Evolutionary conservation across 2,888 invertebrate species (phyloP), one percentile per base, ranked within the genome.

Genomic region (Lepidochrysops patricia): DNA sequence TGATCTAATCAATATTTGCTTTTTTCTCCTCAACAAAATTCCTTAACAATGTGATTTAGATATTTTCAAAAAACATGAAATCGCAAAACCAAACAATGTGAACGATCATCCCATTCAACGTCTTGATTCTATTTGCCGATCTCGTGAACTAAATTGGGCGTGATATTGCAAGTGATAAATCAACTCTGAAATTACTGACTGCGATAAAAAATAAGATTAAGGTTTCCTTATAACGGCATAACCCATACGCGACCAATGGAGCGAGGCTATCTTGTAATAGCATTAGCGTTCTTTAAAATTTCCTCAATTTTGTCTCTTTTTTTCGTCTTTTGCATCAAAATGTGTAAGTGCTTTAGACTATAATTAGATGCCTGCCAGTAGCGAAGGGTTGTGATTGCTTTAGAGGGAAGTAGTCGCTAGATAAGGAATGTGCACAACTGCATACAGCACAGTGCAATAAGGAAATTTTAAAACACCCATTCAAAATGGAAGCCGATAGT

Each of bases 101-200:
- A 35, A 57, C 15, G 34, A 57, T 25, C n/a, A n/a, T 34, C 26
- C 27, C 7, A 32, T 48, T 26, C 7, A 26, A 52, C 26, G 13
- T 15, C 13, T 26, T 7, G 52, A 52, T 52, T 52, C 52, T 52
- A 52, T 52, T 52, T 52, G 27, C 6, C 27, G 29, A 52, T 52
- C 15, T 52, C 52, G 12, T 29, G 13, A 29, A 52, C 52, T 29
- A 52, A 52, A 52, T 52, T 29, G 27, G n/a, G 52, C 52, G 29
- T 52, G 57, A 19, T 58, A 58, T 58, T 29, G 48, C 15, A 25
- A 58, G 27, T n/a, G 48, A 19, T 58, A 48, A 49, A 49, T 58
- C 58, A 58, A 58, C 29, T 49, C 57, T 23, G 48, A 58, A 58
- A 58, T 58, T 23, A 58, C 32, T 19, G 49, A 49, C 23, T 48